Conservation (phyloP, 2,113 vertebrate species). For the Salvelinus fontinalis region DNA sequence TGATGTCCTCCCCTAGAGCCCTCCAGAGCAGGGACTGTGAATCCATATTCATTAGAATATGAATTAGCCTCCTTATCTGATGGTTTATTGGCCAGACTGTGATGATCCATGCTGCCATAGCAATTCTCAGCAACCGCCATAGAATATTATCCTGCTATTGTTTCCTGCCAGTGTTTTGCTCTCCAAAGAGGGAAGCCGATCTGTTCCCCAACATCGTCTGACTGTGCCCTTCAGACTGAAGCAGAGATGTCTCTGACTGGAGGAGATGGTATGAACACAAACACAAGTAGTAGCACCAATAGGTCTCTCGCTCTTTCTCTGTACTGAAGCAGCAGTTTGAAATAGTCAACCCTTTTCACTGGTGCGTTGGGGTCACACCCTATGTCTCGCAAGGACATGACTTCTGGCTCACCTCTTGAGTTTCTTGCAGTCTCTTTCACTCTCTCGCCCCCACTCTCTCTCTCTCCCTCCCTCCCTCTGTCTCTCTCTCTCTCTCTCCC, state of each 20-base stretch:
- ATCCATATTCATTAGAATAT: conserved; percentile 76
- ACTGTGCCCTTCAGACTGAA: conserved; percentile 1
- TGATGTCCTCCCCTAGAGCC: conserved; percentile 61
- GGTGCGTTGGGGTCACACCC: not conserved
- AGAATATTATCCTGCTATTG: conserved; percentile 24
- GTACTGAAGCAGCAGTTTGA: not conserved
- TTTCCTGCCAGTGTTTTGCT: conserved; percentile 21
- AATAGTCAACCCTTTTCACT: not conserved
- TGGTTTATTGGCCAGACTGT: conserved; percentile 42
- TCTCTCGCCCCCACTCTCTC: not conserved
- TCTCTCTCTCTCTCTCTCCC: not conserved
- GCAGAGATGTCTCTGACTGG: no score
- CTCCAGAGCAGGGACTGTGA: conserved; percentile 59
- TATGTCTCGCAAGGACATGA: not conserved
- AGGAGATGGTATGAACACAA: no score
- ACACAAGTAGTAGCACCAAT: no score
- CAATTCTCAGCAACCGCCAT: conserved; percentile 33
- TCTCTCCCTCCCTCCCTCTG: not conserved
- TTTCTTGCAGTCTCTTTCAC: not conserved
- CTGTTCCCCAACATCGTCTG: not conserved
- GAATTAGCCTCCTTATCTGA: conserved; percentile 72
- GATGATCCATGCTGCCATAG: conserved; percentile 50
- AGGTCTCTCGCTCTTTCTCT: not conserved
- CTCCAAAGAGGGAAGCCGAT: not conserved
- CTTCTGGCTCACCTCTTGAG: not conserved